A percentile compares a stretch with the other conserved stretches of the same genome.
Evolutionary conservation across 2,113 vertebrate species (phyloP).

Genomic region (Melanotaenia duboulayi): DNA sequence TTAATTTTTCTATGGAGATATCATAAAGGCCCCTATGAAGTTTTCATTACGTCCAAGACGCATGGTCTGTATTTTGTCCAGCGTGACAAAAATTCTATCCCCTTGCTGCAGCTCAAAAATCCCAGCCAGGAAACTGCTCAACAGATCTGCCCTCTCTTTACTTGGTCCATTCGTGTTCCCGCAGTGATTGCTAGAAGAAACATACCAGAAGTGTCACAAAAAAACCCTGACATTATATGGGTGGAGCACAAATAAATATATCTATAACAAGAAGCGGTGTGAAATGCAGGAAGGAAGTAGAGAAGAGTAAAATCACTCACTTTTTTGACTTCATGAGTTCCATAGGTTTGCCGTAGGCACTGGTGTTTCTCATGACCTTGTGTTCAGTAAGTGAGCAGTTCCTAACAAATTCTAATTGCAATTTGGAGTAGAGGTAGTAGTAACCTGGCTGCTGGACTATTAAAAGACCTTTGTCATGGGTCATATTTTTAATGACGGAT

Average conservation of each 20-base stretch:
- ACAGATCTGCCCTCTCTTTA: slow-evolving; percentile 25
- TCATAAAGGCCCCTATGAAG: slow-evolving; percentile 80
- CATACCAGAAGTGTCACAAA: not conserved
- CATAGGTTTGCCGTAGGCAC: slow-evolving; percentile 37
- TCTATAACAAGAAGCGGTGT: not conserved
- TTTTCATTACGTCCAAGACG: slow-evolving; percentile 42
- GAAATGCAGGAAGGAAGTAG: slow-evolving; percentile 14
- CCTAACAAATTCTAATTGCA: slow-evolving; percentile 45
- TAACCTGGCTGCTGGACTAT: slow-evolving; percentile 49
- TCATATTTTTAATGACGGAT: slow-evolving; percentile 31
- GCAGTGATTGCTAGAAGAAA: slow-evolving; percentile 57
- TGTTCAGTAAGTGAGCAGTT: slow-evolving; percentile 64
- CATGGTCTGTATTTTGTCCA: slow-evolving; percentile 40
- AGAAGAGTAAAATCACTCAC: slow-evolving; percentile 32
- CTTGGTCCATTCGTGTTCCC: not conserved
- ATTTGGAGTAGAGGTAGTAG: slow-evolving; percentile 82
- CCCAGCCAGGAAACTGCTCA: slow-evolving; percentile 78
- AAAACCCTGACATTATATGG: not conserved
- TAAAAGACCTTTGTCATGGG: slow-evolving; percentile 51
- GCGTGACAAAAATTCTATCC: slow-evolving; percentile 67
- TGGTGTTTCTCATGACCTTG: slow-evolving; percentile 54
- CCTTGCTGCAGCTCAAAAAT: slow-evolving; percentile 56
- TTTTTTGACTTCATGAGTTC: slow-evolving; percentile 73
- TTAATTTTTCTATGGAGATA: slow-evolving; percentile 37
- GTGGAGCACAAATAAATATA: not conserved